Evolutionary conservation across 2,888 invertebrate species (phyloP), one percentile per base, ranked within the genome.

Genomic region (Drosophila austrosaltans): DNA sequence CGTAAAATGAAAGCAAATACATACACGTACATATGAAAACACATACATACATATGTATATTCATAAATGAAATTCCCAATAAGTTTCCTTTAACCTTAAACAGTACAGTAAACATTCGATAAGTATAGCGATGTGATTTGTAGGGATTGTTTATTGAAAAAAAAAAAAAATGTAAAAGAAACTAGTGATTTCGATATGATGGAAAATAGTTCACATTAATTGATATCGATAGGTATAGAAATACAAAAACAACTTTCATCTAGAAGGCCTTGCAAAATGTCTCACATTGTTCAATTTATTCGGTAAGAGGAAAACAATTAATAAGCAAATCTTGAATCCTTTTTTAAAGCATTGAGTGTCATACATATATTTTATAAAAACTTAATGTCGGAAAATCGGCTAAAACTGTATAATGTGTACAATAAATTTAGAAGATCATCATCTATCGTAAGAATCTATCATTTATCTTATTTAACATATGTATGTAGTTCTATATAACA

Each of bases 311-410:
- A 48, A 48, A 25, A 48, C 48, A 22, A 48, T 48, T 48, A 48
- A 22, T 12, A 12, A 25, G 48, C 25, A 4, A 48, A 48, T 25
- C 25, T 48, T 48, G 4, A 25, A 25, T 48, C 16, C 10, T 22
- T 36, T 39, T 7, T 20, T 8, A 22, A 25, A 40, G 30, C 25
- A 32, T 36, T 39, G 22, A 22, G 36, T 39, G 39, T 20, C n/a
- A 59, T 75, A 56, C n/a, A 59, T 75, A 56, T 62, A 58, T 28
- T 65, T 42, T 36, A 32, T 12, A 42, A 66, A 67, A 67, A 53
- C 59, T 32, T 53, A 60, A 30, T 64, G 25, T 25, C 48, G 48
- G 48, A 48, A 48, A 48, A 48, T 48, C 48, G 48, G 48, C 48
- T 48, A 22, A 22, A 25, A 48, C 48, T 48, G 12, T 8, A 48